Evolutionary conservation across 2,797 vertebrate genomes (phyloP).

Genomic region (Cyclura pinguis): DNA sequence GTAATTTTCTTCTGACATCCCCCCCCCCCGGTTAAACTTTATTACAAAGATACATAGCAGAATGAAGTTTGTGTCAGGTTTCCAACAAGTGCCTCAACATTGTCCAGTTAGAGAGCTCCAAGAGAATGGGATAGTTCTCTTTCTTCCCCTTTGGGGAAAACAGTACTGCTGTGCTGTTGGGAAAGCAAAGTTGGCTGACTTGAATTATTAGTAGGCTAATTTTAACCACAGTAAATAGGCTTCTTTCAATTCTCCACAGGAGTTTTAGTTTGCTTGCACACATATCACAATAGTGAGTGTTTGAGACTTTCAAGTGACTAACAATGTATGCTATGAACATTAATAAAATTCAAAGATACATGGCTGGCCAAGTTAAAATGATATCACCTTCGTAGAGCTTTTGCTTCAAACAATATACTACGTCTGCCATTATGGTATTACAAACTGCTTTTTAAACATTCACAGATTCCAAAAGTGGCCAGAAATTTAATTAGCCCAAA

Average conservation of each 20-base stretch:
- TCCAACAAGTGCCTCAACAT: too few species aligned
- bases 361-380: neutral
- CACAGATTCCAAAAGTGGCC: too few species aligned
- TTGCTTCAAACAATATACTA: too few species aligned
- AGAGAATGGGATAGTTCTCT: neutral
- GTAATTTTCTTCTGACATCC: too few species aligned
- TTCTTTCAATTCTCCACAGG: neutral
- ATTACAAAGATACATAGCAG: too few species aligned
- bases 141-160: neutral
- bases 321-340: accelerated
- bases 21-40: too few species aligned
- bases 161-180: neutral
- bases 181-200: neutral
- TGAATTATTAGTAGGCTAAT: neutral
- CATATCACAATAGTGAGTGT: neutral
- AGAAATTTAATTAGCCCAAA: too few species aligned
- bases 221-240: neutral
- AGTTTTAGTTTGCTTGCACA: neutral
- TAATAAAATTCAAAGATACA: conserved; percentile 36
- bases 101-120: too few species aligned
- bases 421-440: too few species aligned
- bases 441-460: too few species aligned
- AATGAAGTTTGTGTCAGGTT: too few species aligned
- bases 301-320: neutral
- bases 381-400: neutral